These are phyloP conservation scores for Apostichopus californicus DNA, from an alignment of 35 echinoderm and acorn worm genomes.

Conservation along the genomic window DNA sequence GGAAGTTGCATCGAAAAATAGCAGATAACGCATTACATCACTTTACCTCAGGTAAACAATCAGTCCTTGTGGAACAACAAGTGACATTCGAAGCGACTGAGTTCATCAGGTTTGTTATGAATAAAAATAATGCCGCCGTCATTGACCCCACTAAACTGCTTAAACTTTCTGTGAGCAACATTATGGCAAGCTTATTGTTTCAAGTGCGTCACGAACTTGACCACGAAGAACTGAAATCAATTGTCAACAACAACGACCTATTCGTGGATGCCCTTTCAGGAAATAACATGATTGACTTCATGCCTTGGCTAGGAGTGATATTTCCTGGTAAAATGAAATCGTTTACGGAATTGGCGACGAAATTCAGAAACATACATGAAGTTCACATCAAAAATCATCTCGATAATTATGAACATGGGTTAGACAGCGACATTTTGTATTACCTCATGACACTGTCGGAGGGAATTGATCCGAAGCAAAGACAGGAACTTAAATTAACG, in stretches of 20 bases:
- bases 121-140: constrained; percentile 37
- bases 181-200: constrained; percentile 74
- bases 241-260: constrained; percentile 56
- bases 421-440: constrained; percentile 71
- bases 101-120: constrained; percentile 58
- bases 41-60: constrained; percentile 69
- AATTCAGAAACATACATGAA: constrained; percentile 36
- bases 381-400: constrained; percentile 47
- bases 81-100: constrained; percentile 69
- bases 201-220: constrained; percentile 31
- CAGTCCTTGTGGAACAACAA: constrained; percentile 52
- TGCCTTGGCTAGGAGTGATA: constrained; percentile 73
- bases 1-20: constrained; percentile 84
- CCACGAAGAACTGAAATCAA: too few relatives aligned
- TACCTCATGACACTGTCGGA: constrained; percentile 62
- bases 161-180: constrained; percentile 67
- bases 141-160: constrained; percentile 49
- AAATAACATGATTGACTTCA: constrained; percentile 74
- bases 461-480: constrained; percentile 35
- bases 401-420: constrained; percentile 47
- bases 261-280: constrained; percentile 57
- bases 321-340: constrained; percentile 39
- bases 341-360: constrained; percentile 22
- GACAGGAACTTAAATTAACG: constrained; percentile 27
- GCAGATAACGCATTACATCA: constrained; percentile 63